Evolutionary conservation across 2,888 invertebrate species (phyloP).

Genomic region (Drosophila antonietae): DNA sequence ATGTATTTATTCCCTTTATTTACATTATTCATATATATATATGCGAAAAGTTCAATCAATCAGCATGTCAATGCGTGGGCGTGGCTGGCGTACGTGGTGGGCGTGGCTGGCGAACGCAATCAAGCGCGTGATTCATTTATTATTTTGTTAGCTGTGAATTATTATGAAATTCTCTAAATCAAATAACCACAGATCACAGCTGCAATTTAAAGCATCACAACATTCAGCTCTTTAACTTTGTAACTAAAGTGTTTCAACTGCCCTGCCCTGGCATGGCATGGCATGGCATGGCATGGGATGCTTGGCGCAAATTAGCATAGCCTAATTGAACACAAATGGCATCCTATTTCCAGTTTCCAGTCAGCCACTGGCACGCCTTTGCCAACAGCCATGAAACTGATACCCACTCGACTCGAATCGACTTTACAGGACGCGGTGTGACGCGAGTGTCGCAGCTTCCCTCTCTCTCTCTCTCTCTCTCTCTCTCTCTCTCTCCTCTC

Average conservation of each 20-base stretch:
- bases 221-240: constrained; percentile 37
- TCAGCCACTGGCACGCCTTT: constrained; percentile 41
- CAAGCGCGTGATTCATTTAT: constrained; percentile 58
- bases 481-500: not conserved
- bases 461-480: not conserved
- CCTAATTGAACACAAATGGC: constrained; percentile 82
- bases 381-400: constrained; percentile 65
- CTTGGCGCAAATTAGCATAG: constrained; percentile 74
- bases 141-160: constrained; percentile 65
- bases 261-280: constrained; percentile 16
- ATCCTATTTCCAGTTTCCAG: constrained; percentile 77
- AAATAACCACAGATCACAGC: constrained; percentile 38
- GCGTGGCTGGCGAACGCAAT: constrained; percentile 27
- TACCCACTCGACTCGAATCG: constrained; percentile 51
- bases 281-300: constrained; percentile 21
- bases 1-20: constrained; percentile 6
- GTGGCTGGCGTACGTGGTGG: constrained; percentile 15
- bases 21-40: constrained; percentile 5
- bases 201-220: not conserved
- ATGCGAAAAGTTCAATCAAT: constrained; percentile 59
- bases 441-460: constrained; percentile 2
- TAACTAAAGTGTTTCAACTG: not conserved
- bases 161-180: constrained; percentile 46
- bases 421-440: constrained; percentile 17
- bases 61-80: constrained; percentile 46